These are phyloP conservation scores for Thamnophis sirtalis DNA, from an alignment of 2,113 vertebrate species.

Conservation along the genomic window DNA sequence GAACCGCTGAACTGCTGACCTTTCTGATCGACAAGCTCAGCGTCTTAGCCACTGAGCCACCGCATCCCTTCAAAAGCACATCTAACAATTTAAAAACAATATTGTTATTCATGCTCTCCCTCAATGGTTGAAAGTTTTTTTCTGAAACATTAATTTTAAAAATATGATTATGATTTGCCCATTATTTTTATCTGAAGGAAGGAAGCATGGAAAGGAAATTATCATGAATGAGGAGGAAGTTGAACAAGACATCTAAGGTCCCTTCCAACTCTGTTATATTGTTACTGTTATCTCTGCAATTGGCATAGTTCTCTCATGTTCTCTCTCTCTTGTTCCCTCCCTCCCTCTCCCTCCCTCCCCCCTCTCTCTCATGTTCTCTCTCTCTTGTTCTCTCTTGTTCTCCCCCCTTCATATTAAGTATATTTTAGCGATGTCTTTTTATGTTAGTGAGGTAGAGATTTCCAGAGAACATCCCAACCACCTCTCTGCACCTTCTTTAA, in stretches of 20 bases:
- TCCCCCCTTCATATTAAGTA: too few relatives aligned
- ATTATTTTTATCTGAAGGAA: background rate
- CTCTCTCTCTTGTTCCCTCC: background rate
- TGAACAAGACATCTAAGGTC: background rate
- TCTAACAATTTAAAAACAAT: background rate
- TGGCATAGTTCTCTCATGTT: background rate
- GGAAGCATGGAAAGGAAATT: background rate
- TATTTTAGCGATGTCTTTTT: background rate
- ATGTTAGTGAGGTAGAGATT: background rate
- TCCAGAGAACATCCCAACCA: background rate
- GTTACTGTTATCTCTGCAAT: background rate
- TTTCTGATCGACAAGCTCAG: too few relatives aligned
- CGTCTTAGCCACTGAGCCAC: too few relatives aligned
- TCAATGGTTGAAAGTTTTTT: background rate
- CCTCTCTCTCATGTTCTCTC: too few relatives aligned
- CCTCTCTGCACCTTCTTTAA: background rate
- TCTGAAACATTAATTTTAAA: background rate
- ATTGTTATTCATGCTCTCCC: background rate
- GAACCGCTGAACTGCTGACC: too few relatives aligned
- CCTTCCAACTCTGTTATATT: too few relatives aligned
- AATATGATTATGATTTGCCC: background rate
- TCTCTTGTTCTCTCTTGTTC: too few relatives aligned
- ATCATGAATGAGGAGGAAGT: background rate
- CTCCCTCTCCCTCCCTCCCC: too few relatives aligned
- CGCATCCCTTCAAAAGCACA: too few relatives aligned